Evolutionary conservation across 1,140 invertebrate genomes (phyloP), one percentile per base, ranked within the genome.

Genomic region (Triops cancriformis): DNA sequence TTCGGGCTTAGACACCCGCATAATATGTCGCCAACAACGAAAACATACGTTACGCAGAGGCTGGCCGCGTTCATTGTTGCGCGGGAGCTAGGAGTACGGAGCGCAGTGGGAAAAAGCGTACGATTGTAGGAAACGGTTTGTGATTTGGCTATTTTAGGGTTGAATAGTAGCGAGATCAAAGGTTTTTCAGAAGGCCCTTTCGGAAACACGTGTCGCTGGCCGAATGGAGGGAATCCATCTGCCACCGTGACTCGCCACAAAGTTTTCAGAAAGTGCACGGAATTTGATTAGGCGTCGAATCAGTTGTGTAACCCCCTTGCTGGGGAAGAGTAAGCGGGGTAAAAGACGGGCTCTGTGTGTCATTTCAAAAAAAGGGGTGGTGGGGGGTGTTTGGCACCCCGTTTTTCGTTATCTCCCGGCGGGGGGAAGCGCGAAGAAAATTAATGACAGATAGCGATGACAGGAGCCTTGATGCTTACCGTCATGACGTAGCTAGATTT

Each of bases 361-460:
- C 51, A 64, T 64, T 64, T 10, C 10, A 64, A 64, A 37, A 37
- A 64, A 64, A 14, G 51, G 51, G 43, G 11, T 45, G 43, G 11
- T 12, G 43, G 43, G 51, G 10, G 51, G 51, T 64, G 51, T 18
- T 64, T 64, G 51, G 51, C 51, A 64, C 14, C 5, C 51, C 18
- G 14, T 64, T 64, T 64, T 23, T 18, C 18, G 14, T 64, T 64
- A 18, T 64, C 51, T 64, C 23, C 51, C 7, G 31, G 31, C 31
- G 31, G 31, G 14, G 51, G 51, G 45, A 14, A 14, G 23, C 10
- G 23, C 10, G 14, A 64, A 64, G 51, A 64, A 64, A 64, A 64
- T 64, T 64, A 64, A 64, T 64, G 51, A 64, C 51, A n/a, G 51
- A 64, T 64, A 64, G 51, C 51, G 51, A 64, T 64, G 51, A 64